Conservation (phyloP, 2,797 vertebrate species). For the Clarias fuscus region DNA sequence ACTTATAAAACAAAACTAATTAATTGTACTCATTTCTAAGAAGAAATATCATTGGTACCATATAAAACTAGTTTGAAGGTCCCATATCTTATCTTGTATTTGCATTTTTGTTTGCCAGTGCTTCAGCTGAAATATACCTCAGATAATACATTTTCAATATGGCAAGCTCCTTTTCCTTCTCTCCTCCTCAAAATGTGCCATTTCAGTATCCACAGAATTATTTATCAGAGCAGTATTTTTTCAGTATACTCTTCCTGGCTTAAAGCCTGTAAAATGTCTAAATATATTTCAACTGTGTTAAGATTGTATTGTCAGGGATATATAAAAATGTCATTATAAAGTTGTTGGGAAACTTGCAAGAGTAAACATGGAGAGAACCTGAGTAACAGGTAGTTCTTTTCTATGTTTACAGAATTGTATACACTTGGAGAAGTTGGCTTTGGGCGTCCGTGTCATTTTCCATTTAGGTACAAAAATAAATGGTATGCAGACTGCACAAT, state of each 20-base stretch:
- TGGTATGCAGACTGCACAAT: slow-evolving; percentile 86
- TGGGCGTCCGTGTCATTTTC: slow-evolving; percentile 87
- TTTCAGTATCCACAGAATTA: neutral
- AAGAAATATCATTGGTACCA: neutral
- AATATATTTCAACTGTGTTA: neutral
- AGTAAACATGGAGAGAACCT: neutral
- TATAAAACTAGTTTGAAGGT: neutral
- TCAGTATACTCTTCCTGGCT: neutral
- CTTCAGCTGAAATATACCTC: no score
- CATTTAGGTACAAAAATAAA: slow-evolving; percentile 82
- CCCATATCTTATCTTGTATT: neutral
- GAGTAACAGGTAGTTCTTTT: neutral
- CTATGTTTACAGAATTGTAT: slow-evolving; percentile 78
- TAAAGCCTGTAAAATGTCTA: neutral
- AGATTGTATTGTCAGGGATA: neutral
- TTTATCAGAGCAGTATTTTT: neutral
- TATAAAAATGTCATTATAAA: neutral
- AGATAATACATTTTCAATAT: no score
- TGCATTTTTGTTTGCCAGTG: no score
- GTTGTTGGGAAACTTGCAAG: neutral
- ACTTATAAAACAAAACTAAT: neutral
- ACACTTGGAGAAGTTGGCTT: slow-evolving; percentile 84
- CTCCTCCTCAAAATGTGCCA: no score
- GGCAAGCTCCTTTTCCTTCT: no score
- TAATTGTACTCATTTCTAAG: neutral